These are phyloP conservation scores for Drosophila repleta DNA, from an alignment of 1,140 invertebrate genomes.

Conservation along the genomic window DNA sequence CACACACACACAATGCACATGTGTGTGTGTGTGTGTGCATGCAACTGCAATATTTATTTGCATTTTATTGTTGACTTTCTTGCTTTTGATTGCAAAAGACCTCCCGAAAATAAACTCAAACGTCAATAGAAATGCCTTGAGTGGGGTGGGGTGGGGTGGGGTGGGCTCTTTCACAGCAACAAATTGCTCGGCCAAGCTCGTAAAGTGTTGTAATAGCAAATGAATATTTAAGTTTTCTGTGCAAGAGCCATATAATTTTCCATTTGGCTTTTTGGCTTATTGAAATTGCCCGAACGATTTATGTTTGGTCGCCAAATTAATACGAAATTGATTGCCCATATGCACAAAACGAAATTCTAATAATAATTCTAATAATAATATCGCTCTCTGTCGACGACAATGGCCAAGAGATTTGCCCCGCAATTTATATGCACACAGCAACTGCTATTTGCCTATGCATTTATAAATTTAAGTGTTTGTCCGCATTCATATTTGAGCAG, in stretches of 20 bases:
- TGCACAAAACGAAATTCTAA: constrained; percentile 25
- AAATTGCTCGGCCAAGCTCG: constrained; percentile 47
- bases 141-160: neutral
- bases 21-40: constrained; percentile 15
- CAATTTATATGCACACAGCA: too few relatives aligned
- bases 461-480: constrained; percentile 17
- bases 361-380: neutral
- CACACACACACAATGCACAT: neutral
- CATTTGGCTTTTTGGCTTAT: constrained; percentile 70
- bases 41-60: constrained; percentile 68
- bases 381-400: neutral
- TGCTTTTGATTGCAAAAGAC: constrained; percentile 71
- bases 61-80: constrained; percentile 81
- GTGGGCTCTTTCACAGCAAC: constrained; percentile 19
- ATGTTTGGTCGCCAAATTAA: constrained; percentile 65
- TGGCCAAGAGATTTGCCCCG: too few relatives aligned
- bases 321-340: constrained; percentile 73
- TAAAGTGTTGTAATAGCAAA: constrained; percentile 73
- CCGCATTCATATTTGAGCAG: constrained; percentile 29
- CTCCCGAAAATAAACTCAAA: constrained; percentile 59
- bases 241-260: constrained; percentile 65
- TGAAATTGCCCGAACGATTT: constrained; percentile 63
- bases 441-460: constrained; percentile 1
- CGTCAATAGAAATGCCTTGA: constrained; percentile 51
- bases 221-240: constrained; percentile 71